Base-by-base conservation (phyloP, 1,140 invertebrate species). In the Sinella curviseta region DNA sequence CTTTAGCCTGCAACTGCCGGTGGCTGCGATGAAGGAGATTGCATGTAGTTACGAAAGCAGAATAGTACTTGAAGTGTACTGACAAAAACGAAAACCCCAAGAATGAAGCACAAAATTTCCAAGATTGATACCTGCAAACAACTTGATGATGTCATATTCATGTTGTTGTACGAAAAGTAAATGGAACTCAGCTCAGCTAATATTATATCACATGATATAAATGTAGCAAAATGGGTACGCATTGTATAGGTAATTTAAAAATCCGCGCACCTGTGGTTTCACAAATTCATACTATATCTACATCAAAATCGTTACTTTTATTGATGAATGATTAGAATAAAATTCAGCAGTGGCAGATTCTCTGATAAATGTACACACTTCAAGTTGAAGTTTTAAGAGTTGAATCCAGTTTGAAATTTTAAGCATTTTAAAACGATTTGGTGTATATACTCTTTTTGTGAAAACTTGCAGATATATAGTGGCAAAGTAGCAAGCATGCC, bases 191-290 rank as follows among this genome's bases (percentile, higher is more conserved):
- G 39, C 4, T 4, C 39, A 48, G 39, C 4, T 48, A 48, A 17
- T 48, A 60, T 17, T 4, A 60, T 24, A 60, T 17, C 12, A 26
- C 3, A 60, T 12, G 24, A 60, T 12, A 60, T n/a, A 24, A n/a
- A n/a, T n/a, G n/a, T n/a, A n/a, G n/a, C n/a, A n/a, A n/a, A n/a
- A n/a, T n/a, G n/a, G n/a, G n/a, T n/a, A n/a, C n/a, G n/a, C n/a
- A n/a, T n/a, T n/a, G n/a, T n/a, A n/a, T n/a, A n/a, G n/a, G n/a
- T n/a, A n/a, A n/a, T n/a, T n/a, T n/a, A 60, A 60, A 60, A 60
- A 60, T 60, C 55, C 12, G 55, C 55, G 55, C 55, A 60, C 55
- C 55, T 60, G 55, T 60, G 55, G n/a, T n/a, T n/a, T n/a, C n/a
- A n/a, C n/a, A n/a, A n/a, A n/a, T n/a, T n/a, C n/a, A n/a, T n/a